Conservation (phyloP, 1,140 invertebrate species). For the Psix sp. region DNA sequence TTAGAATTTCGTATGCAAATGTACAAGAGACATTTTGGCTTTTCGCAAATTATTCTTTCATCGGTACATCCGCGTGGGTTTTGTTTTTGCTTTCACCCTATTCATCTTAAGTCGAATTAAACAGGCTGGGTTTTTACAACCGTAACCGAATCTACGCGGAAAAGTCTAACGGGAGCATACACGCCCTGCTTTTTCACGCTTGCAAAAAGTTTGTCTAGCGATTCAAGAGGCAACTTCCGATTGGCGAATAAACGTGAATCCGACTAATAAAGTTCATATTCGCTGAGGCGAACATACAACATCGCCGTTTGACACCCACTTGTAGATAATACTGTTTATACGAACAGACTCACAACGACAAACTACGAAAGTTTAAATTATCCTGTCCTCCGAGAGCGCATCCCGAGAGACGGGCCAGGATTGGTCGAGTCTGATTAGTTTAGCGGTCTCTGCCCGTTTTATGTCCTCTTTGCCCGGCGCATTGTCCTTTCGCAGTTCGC, state of each 20-base stretch:
- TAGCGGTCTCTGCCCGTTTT: conserved; percentile 65
- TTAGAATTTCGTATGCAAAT: conserved; percentile 35
- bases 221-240: background rate
- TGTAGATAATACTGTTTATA: conserved; percentile 58
- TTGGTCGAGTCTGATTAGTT: conserved; percentile 75
- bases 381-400: conserved; percentile 67
- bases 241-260: conserved; percentile 27
- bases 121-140: background rate
- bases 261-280: conserved; percentile 48
- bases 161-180: conserved; percentile 1
- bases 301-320: conserved; percentile 54
- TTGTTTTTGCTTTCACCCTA: conserved; percentile 3
- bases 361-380: conserved; percentile 73
- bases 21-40: conserved; percentile 17
- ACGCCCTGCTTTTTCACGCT: background rate
- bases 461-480: conserved; percentile 46
- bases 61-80: background rate
- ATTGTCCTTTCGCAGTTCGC: conserved; percentile 57
- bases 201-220: too few species aligned
- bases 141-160: background rate
- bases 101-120: conserved; percentile 15
- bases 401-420: conserved; percentile 64
- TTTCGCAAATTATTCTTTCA: conserved; percentile 5
- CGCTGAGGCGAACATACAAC: conserved; percentile 40
- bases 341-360: conserved; percentile 29